Percentiles rank a stretch among this genome's conserved stretches.
These are phyloP conservation scores for Bedellia somnulentella DNA, from an alignment of 2,888 invertebrate genomes.

Conservation along the genomic window DNA sequence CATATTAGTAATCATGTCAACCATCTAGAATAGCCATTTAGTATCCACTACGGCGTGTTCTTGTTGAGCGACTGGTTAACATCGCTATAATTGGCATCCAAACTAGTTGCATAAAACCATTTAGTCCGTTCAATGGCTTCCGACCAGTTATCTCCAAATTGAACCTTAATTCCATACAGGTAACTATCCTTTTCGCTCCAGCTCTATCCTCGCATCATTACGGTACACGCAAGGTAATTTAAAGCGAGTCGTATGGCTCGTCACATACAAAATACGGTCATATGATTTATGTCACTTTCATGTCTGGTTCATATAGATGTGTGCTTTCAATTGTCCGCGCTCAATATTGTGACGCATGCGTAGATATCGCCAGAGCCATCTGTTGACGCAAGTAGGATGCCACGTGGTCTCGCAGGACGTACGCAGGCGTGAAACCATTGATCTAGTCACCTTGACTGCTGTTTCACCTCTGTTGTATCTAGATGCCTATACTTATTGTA, in stretches of 20 bases:
- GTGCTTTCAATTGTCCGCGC: no score
- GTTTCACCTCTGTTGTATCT: no score
- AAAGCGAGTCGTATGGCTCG: slow-evolving; percentile 41
- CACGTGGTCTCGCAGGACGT: slow-evolving; percentile 26
- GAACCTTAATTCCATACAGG: slow-evolving; percentile 6
- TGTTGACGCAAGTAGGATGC: slow-evolving; percentile 29
- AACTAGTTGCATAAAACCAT: slow-evolving; percentile 30
- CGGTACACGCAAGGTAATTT: slow-evolving; percentile 36
- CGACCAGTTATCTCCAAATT: slow-evolving; percentile 12
- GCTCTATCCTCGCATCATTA: slow-evolving; percentile 34
- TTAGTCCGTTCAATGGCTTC: slow-evolving; percentile 36
- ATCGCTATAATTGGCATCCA: slow-evolving; percentile 43
- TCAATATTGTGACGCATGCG: slow-evolving; percentile 52
- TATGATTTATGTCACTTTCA: slow-evolving; percentile 41
- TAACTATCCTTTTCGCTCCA: slow-evolving; percentile 16
- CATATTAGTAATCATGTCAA: no score
- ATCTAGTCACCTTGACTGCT: slow-evolving; percentile 46
- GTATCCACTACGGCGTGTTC: no score
- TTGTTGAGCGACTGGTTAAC: slow-evolving; percentile 28
- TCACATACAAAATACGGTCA: slow-evolving; percentile 39
- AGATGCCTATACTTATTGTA: no score
- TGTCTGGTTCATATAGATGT: no score
- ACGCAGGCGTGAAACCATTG: slow-evolving; percentile 42
- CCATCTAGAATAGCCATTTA: no score
- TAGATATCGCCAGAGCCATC: slow-evolving; percentile 38